phyloP scores from a whole-genome alignment of 2,113 vertebrate genomes.

The Nerophis lumbriciformis region DNA sequence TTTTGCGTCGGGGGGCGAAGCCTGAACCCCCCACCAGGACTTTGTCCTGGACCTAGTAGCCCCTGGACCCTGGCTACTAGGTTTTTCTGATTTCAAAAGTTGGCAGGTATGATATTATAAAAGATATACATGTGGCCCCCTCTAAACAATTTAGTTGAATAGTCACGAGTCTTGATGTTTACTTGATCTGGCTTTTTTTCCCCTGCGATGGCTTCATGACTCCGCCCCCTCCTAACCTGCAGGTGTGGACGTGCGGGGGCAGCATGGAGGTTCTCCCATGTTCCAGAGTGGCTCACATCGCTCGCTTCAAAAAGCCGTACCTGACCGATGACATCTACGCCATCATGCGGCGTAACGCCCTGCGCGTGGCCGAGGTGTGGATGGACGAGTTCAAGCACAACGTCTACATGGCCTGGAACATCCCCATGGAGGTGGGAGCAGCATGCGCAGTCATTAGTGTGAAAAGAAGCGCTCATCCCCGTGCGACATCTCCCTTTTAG shows the following conservation, averaged over 20 bases:
- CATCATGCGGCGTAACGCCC: conserved; percentile 90
- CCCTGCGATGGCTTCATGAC: too few species aligned
- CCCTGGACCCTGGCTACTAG: too few species aligned
- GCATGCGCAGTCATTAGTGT: neutral
- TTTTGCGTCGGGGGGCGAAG: too few species aligned
- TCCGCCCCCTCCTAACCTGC: conserved; percentile 4
- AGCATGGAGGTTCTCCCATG: conserved; percentile 98
- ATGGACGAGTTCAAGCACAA: conserved; percentile 94
- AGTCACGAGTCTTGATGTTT: too few species aligned
- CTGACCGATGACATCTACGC: conserved; percentile 84
- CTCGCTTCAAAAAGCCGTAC: conserved; percentile 92
- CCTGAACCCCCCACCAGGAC: too few species aligned
- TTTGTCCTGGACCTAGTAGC: too few species aligned
- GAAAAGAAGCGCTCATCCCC: neutral
- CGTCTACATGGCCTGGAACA: conserved; percentile 97
- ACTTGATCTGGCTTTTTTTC: too few species aligned
- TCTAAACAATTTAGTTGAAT: too few species aligned
- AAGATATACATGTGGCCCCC: too few species aligned
- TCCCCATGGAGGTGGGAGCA: conserved; percentile 83
- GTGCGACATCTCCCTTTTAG: conserved; percentile 58
- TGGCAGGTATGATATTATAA: too few species aligned
- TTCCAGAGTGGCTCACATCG: conserved; percentile 92
- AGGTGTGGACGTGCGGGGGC: conserved; percentile 97
- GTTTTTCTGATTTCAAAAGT: too few species aligned
- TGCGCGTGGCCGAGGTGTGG: conserved; percentile 96